Conservation (phyloP, 2,888 invertebrate species). For the Tolmerus cingulatus region DNA sequence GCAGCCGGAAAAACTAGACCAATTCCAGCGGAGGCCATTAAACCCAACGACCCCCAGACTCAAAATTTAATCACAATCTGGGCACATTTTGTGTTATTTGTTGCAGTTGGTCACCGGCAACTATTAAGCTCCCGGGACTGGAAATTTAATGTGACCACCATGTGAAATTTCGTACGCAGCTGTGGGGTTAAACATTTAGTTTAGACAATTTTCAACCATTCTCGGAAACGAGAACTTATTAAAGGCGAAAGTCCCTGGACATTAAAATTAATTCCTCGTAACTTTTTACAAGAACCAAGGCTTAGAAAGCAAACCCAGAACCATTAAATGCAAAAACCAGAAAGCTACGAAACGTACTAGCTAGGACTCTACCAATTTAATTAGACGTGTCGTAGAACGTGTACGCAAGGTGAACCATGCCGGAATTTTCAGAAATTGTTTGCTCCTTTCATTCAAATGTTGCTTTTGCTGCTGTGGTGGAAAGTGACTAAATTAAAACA, state of each 20-base stretch:
- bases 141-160: not conserved
- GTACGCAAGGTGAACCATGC: not conserved
- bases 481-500: constrained; percentile 24
- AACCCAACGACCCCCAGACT: not conserved
- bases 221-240: constrained; percentile 5
- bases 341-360: not conserved
- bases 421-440: not conserved
- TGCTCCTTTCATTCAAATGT: constrained; percentile 7
- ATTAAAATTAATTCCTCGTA: not conserved
- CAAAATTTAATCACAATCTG: constrained; percentile 21
- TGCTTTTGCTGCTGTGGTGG: not conserved
- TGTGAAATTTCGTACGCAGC: not conserved
- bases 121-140: constrained; percentile 18
- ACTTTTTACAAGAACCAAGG: not conserved
- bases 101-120: not conserved
- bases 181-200: not conserved
- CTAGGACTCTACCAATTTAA: not conserved
- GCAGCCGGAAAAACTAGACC: constrained; percentile 9
- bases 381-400: not conserved
- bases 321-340: not conserved
- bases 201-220: not conserved
- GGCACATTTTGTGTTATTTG: constrained; percentile 16
- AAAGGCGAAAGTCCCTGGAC: not conserved
- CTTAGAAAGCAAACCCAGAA: not conserved
- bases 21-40: not conserved